Evolutionary conservation across 2,888 invertebrate species (phyloP), one percentile per base, ranked within the genome.

Genomic region (Lissocephala sabroskyi): DNA sequence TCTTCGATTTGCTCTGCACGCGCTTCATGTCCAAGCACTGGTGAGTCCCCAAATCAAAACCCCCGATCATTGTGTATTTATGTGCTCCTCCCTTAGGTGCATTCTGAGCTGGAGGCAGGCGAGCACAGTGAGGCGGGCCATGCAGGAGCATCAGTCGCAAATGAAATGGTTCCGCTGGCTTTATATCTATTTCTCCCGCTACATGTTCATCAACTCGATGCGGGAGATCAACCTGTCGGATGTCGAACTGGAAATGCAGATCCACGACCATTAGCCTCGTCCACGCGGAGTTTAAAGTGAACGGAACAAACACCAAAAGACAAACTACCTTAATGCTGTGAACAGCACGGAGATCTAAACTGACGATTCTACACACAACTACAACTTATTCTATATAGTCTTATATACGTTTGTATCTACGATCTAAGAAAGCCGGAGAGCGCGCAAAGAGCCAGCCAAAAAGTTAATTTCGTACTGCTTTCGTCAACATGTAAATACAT

Each of bases 151-250:
- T 83, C 86, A 87, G 62, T 95, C 96, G n/a, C 98, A 99, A 84
- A 90, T 95, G 86, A 90, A 95, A 30, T 99, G 98, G 98, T 98
- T 95, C 85, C 89, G 98, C 47, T 89, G 90, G 80, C 86, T 98
- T 2, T 98, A 97, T 80, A 90, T 98, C 68, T 80, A 89, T 33
- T 93, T 96, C 85, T 97, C 97, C 10, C 89, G 96, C 45, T 98
- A 97, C 82, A 92, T 95, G 86, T 87, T 94, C 62, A 91, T 98
- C 56, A 98, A 98, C 83, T 94, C 96, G 1, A 86, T 96, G 48
- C 89, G 91, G 61, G 89, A 91, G 82, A 89, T 94, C 73, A 91
- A 89, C 79, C 84, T 90, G 11, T 88, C 90, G 0, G 93, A 93
- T 79, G 88, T 93, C 52, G 93, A 93, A 79, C 85, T 94, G 51